Evolutionary conservation across 2,113 vertebrate species (phyloP), one percentile per base, ranked within the genome.

Genomic region (Quiscalus mexicanus): DNA sequence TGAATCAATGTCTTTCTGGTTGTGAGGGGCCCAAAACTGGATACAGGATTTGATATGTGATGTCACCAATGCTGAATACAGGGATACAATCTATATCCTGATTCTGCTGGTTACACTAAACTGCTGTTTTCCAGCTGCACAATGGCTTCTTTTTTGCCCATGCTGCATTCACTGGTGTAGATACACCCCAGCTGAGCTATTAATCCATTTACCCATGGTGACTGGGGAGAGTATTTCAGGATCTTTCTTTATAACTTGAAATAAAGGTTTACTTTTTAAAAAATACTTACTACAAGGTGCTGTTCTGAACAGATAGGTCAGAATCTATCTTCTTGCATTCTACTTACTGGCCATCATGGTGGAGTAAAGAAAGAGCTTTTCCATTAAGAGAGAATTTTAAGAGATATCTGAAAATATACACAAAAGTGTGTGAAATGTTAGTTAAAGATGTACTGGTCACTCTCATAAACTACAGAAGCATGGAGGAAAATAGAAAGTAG

Each of bases 1-100:
- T 44, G 44, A 44, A 44, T 52, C n/a, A 45, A 2, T 11, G 23
- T 39, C 35, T 13, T 44, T 39, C 35, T 12, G 20, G 11, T 22
- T 19, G 17, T 31, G 28, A 63, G 28, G 5, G 9, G 6, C 19
- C 42, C 55, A 75, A 62, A 81, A 69, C 20, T 50, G 35, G 58
- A 52, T 6, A 20, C 27, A 49, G 15, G 12, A 55, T 44, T 63
- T 5, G 2, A 44, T 23, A 7, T 59, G 28, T 4, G 3, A 33
- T 1, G 4, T 49, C 30, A 41, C 5, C 33, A 69, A 1, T 30
- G 37, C 31, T 7, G 5, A 64, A 19, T 25, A 45, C 16, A 11
- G 14, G 11, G 6, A 0, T 28, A 31, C 1, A 7, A 4, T n/a
- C 20, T 15, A 11, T 17, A 24, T 21, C 39, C 39, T 73, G 18